Base-by-base conservation (phyloP, 2,888 invertebrate genomes). In the Acleris holmiana region DNA sequence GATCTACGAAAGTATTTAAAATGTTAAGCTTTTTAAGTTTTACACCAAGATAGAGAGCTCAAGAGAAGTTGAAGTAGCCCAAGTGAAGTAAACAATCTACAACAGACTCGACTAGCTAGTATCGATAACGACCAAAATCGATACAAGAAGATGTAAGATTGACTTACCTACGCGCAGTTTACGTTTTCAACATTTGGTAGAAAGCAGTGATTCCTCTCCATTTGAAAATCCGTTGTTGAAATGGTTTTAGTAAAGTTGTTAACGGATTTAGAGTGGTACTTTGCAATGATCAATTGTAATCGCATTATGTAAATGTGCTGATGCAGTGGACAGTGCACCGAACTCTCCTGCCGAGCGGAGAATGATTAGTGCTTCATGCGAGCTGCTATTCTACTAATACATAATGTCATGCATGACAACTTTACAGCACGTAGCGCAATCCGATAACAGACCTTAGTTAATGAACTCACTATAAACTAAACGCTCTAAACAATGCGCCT, bases 231-330 rank as follows among this genome's bases (percentile, higher is more conserved):
- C 19, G 25, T n/a, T 23, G 23, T 17, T 7, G 4, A 7, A 29
- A 19, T 19, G 18, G 19, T 17, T 19, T 19, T 54, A 18, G 40
- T 57, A 61, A 54, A 35, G 8, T 61, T 18, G 54, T 66, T 56
- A 49, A 48, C 19, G 65, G 67, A 67, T 70, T 69, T 59, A 59
- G 68, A 66, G 66, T 67, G 59, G 70, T 72, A 73, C 75, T 76
- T 69, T 75, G 75, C 71, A 76, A 77, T 78, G 74, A 71, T 73
- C 75, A 77, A 80, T 78, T 76, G 78, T 79, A 82, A 83, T 80
- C 75, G 73, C 73, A 76, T 82, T 81, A 82, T 80, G 78, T 73
- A 76, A 81, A 84, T 81, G 69, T 54, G 55, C 59, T 70, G 59
- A 60, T 50, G 56, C 55, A 51, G 56, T 56, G 51, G 55, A 40